Evolutionary conservation across 2,113 vertebrate species (phyloP), one percentile per base, ranked within the genome.

Genomic region (Sinocyclocheilus grahami): DNA sequence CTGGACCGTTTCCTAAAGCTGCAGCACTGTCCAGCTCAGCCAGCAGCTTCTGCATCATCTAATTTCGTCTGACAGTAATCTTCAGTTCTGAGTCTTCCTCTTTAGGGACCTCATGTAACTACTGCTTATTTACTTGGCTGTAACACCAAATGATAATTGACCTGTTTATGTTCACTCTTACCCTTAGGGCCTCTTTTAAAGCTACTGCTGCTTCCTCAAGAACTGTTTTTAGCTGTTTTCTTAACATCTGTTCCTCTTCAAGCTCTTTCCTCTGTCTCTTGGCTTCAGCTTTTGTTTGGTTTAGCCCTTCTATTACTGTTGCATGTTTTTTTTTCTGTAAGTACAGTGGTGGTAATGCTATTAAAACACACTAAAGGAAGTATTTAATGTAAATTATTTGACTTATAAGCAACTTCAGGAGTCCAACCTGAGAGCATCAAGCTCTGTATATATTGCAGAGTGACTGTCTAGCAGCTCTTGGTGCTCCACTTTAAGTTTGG

Each of bases 11-110:
- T 16, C 75, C 84, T 18, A 86, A 76, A 16, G 51, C 46, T 18
- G 71, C 5, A 0, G 90, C 86, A 0, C 88, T 89, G 83, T 93
- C 90, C 72, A 97, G 89, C 37, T 95, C 27, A 14, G 87, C 65
- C 88, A 96, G 90, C 48, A 96, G 84, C 60, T 90, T 93, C 87
- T 94, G 90, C 85, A 95, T 91, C 90, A 95, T 92, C 71, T 93
- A 91, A 84, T 90, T 94, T 74, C 85, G 91, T 58, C 39, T 88
- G n/a, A 69, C 4, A 0, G 82, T 77, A 5, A 39, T 51, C 14
- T 88, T 65, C n/a, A 39, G 60, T 58, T 83, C 87, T 0, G 83
- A 53, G 46, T 90, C 83, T 27, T 86, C 83, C 33, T 89, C 87
- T 1, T 85, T 20, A 0, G 83, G 65, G 3, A 77, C 85, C 11